Conservation (phyloP, 2,797 vertebrate species). For the Crenichthys baileyi region DNA sequence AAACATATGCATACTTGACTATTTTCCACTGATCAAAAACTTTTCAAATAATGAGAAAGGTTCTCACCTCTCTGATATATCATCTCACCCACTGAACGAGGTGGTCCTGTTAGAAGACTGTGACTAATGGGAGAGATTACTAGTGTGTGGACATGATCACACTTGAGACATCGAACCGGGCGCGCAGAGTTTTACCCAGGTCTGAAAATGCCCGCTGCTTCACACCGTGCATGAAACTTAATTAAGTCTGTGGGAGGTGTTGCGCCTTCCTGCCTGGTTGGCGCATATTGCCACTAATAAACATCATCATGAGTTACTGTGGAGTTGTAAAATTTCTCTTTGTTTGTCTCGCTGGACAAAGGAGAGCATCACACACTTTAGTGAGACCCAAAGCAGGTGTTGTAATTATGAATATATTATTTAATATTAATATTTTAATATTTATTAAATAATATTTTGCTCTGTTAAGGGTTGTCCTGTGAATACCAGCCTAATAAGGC, state of each 20-base stretch:
- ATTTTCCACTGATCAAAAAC: neutral
- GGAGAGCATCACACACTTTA: neutral
- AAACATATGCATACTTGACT: neutral
- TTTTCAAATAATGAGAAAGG: neutral
- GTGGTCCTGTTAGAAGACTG: constrained; percentile 13
- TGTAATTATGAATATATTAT: too few species aligned
- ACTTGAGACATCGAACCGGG: constrained; percentile 15
- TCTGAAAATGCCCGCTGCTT: constrained; percentile 33
- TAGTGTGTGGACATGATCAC: constrained; percentile 8
- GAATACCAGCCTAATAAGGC: too few species aligned
- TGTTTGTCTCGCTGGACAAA: neutral
- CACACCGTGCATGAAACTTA: constrained; percentile 26
- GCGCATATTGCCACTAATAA: constrained; percentile 38
- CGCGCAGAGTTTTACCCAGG: neutral
- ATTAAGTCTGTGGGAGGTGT: constrained; percentile 51
- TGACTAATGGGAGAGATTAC: constrained; percentile 27
- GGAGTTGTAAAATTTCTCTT: neutral
- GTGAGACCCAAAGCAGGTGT: neutral
- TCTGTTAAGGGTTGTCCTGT: too few species aligned
- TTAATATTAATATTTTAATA: too few species aligned
- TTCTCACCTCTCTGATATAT: neutral
- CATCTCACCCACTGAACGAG: constrained; percentile 20
- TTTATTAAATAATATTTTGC: too few species aligned
- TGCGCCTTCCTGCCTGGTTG: constrained; percentile 23
- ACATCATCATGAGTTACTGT: constrained; percentile 22